Conservation (phyloP, 2,797 vertebrate genomes). For the Neopelma chrysocephalum region DNA sequence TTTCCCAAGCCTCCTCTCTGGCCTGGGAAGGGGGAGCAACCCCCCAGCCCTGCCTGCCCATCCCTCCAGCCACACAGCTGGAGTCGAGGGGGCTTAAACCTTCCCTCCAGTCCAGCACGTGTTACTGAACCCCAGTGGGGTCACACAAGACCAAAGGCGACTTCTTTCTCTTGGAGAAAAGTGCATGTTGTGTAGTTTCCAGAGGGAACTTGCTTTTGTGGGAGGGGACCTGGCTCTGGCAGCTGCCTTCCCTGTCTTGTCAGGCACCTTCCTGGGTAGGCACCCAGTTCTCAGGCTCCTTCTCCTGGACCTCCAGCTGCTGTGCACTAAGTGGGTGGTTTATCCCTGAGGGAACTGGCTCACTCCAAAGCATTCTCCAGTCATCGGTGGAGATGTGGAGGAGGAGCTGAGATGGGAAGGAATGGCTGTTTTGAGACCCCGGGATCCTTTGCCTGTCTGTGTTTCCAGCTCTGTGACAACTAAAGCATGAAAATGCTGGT, state of each 20-base stretch:
- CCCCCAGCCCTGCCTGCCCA: neutral
- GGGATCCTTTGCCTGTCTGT: accelerated
- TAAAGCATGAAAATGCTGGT: neutral
- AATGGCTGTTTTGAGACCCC: neutral
- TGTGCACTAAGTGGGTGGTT: conserved; percentile 49
- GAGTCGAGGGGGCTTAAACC: neutral
- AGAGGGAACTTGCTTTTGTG: neutral
- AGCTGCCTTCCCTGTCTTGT: neutral
- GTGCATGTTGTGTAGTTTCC: accelerated
- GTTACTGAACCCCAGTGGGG: neutral
- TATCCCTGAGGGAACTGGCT: neutral
- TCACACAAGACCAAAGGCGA: neutral
- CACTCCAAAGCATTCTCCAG: accelerated
- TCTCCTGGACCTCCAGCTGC: neutral
- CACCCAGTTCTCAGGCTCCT: neutral
- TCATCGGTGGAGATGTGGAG: accelerated
- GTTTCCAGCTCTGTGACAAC: neutral
- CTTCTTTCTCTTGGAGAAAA: neutral
- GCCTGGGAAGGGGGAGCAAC: neutral
- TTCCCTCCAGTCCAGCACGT: neutral
- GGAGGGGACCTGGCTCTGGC: neutral
- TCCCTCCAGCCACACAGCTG: accelerated
- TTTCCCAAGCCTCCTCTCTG: neutral
- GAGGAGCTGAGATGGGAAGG: neutral
- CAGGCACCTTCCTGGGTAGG: neutral